Conservation (phyloP, 1,140 invertebrate species). For the Agrypnia vestita region DNA sequence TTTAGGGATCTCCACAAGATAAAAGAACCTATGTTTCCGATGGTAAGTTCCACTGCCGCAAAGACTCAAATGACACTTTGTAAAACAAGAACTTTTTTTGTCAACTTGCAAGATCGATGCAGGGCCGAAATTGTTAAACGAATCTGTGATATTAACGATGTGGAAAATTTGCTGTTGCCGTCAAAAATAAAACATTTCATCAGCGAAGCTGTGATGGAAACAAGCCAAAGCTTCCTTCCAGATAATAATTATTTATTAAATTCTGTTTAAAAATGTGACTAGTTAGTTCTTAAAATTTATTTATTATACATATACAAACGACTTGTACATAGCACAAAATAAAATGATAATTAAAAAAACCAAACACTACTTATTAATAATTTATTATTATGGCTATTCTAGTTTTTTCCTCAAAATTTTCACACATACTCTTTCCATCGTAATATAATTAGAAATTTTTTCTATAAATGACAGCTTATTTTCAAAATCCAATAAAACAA, state of each 20-base stretch:
- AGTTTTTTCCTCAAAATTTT: too few species aligned
- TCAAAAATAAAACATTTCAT: constrained; percentile 70
- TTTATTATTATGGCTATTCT: too few species aligned
- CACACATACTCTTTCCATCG: too few species aligned
- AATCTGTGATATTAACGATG: constrained; percentile 65
- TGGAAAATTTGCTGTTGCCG: constrained; percentile 72
- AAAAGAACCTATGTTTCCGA: constrained; percentile 80
- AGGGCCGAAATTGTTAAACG: constrained; percentile 73
- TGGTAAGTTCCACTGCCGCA: constrained; percentile 82
- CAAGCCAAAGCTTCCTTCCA: constrained; percentile 1
- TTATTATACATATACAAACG: constrained; percentile 2
- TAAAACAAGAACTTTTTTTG: constrained; percentile 75
- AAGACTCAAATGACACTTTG: constrained; percentile 82
- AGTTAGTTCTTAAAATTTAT: constrained; percentile 13
- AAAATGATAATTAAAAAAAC: not conserved
- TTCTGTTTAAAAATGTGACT: constrained; percentile 14
- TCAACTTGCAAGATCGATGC: constrained; percentile 80
- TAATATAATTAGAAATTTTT: too few species aligned
- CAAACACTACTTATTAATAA: too few species aligned
- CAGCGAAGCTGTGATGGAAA: constrained; percentile 67
- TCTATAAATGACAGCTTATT: too few species aligned
- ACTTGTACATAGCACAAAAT: constrained; percentile 16
- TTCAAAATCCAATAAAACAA: too few species aligned
- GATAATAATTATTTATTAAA: constrained; percentile 22
- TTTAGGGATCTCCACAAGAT: constrained; percentile 74